Conservation (phyloP, 2,797 vertebrate genomes). For the Kryptolebias ocellatus region DNA sequence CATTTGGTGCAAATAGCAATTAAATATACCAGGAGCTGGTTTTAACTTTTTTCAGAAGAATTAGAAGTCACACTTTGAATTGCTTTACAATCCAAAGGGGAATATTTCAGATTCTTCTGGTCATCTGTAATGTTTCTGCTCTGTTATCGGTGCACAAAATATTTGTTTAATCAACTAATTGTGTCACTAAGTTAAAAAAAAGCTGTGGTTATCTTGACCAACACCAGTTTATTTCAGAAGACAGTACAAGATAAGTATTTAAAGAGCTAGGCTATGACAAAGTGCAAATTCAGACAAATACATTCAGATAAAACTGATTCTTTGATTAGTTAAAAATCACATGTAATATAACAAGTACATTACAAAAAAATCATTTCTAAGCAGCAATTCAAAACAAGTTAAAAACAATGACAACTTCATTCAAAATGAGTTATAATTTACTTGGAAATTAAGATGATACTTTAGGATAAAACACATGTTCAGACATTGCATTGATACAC, state of each 20-base stretch:
- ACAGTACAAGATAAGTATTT: constrained; percentile 20
- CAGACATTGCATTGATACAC: constrained; percentile 28
- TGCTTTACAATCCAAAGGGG: no score
- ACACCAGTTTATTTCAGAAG: constrained; percentile 52
- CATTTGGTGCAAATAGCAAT: background rate
- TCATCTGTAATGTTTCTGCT: background rate
- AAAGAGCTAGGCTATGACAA: constrained; percentile 27
- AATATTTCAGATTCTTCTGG: background rate
- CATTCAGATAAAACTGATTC: constrained; percentile 26
- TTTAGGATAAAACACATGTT: constrained; percentile 4
- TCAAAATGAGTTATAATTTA: background rate
- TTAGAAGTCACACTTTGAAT: no score
- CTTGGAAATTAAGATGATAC: constrained; percentile 23
- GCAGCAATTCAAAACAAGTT: constrained; percentile 4
- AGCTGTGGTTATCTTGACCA: constrained; percentile 12
- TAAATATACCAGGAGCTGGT: background rate
- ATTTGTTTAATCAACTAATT: background rate
- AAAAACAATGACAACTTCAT: constrained; percentile 3
- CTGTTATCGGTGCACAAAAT: background rate
- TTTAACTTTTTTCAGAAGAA: background rate
- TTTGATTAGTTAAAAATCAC: constrained; percentile 21
- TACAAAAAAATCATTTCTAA: constrained; percentile 2
- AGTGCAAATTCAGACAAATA: constrained; percentile 18
- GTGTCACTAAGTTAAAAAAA: constrained; percentile 2
- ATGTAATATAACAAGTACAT: constrained; percentile 4